phyloP scores from a whole-genome alignment of 2,797 vertebrate genomes.

The Eupleurogrammus muticus region DNA sequence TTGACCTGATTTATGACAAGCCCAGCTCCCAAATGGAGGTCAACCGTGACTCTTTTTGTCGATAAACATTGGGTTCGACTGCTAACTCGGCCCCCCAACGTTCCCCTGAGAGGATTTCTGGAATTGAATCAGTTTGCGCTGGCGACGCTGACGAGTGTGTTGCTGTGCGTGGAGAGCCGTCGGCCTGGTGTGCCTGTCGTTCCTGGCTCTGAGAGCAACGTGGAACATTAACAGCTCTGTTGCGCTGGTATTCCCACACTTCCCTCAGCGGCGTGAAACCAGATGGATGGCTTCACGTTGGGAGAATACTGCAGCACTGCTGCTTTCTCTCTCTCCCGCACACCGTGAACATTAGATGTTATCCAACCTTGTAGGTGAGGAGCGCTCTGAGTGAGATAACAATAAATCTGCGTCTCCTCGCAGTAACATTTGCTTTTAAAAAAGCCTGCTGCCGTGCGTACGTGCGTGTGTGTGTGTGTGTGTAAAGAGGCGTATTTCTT shows the following conservation, averaged over 20 bases:
- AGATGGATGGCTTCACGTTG: slow-evolving; percentile 68
- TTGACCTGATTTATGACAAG: no score
- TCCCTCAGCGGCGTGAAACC: slow-evolving; percentile 71
- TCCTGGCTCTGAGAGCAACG: slow-evolving; percentile 59
- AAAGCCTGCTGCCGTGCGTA: not conserved
- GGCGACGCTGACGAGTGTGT: slow-evolving; percentile 43
- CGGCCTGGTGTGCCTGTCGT: slow-evolving; percentile 47
- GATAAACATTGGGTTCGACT: no score
- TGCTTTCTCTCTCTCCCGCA: slow-evolving; percentile 25
- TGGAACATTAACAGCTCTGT: slow-evolving; percentile 73
- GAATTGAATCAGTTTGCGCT: slow-evolving; percentile 25
- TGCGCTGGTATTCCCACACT: slow-evolving; percentile 67
- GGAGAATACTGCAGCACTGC: slow-evolving; percentile 26
- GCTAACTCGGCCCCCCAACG: no score
- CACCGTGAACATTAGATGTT: slow-evolving; percentile 27
- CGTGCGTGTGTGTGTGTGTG: slow-evolving; percentile 2
- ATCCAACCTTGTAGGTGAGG: slow-evolving; percentile 26
- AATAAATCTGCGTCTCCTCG: slow-evolving; percentile 26
- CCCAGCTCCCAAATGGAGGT: no score
- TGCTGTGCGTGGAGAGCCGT: slow-evolving; percentile 58
- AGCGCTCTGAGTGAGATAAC: slow-evolving; percentile 20
- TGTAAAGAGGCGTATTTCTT: slow-evolving; percentile 1
- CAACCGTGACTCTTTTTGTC: no score
- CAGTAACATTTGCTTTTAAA: slow-evolving; percentile 19
- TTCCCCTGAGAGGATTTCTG: slow-evolving; percentile 19